These are phyloP conservation scores for Plodia interpunctella DNA, from an alignment of 1,140 invertebrate species.

Conservation along the genomic window DNA sequence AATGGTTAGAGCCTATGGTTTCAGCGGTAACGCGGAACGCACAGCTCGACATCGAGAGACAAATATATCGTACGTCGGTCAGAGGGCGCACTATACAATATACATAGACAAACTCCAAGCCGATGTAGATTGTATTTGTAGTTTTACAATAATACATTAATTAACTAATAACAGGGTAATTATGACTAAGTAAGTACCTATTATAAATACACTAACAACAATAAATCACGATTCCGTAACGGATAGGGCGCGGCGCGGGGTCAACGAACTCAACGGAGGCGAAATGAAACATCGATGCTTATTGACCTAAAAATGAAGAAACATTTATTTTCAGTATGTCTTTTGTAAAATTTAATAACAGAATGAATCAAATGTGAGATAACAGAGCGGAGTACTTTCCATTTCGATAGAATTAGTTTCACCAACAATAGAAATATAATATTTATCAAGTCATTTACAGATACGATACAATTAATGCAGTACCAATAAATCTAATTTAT, in stretches of 20 bases:
- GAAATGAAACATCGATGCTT: constrained; percentile 75
- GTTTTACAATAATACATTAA: constrained; percentile 10
- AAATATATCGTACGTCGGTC: not conserved
- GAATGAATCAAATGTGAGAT: constrained; percentile 75
- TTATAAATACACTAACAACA: constrained; percentile 13
- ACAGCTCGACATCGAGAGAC: not conserved
- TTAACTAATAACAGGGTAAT: constrained; percentile 1
- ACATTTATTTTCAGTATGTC: constrained; percentile 82
- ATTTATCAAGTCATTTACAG: constrained; percentile 72
- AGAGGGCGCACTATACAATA: not conserved
- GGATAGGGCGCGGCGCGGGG: constrained; percentile 4
- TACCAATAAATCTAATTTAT: constrained; percentile 72
- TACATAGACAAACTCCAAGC: not conserved
- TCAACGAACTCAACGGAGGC: constrained; percentile 21
- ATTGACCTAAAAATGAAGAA: constrained; percentile 85
- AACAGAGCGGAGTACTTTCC: constrained; percentile 71
- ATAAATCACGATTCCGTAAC: constrained; percentile 8
- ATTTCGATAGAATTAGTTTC: constrained; percentile 70
- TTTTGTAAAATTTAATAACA: constrained; percentile 79
- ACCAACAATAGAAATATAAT: constrained; percentile 76
- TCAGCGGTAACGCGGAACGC: too few species aligned
- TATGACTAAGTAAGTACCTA: constrained; percentile 17
- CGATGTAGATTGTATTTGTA: constrained; percentile 1
- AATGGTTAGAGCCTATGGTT: too few species aligned
- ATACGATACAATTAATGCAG: constrained; percentile 69